Base-by-base conservation (phyloP, 2,113 vertebrate genomes). In the Terrapene triunguis region DNA sequence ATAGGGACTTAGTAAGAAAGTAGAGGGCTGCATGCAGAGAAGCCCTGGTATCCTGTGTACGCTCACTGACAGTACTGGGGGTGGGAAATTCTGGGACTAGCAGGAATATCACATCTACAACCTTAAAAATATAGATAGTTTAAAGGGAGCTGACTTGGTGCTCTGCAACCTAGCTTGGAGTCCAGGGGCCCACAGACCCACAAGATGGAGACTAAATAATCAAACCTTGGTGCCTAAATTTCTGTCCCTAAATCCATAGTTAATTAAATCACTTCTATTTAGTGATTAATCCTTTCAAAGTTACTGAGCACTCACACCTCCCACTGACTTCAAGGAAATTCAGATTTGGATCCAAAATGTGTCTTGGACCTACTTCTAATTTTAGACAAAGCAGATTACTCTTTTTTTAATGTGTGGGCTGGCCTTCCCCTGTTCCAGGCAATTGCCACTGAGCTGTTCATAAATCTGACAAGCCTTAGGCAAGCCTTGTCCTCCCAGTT, bases 401-500 rank as follows among this genome's bases (percentile, higher is more conserved):
- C 90, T 91, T 84, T 88, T 87, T 94, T 29, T 6, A 62, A 81
- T 65, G 47, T 0, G 6, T 72, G 88, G 86, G 57, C 84, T 95
- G 65, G 89, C 93, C 90, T 95, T 87, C 90, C 80, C 76, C 79
- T 97, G 95, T 95, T 82, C 84, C 90, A 95, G 88, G 90, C 90
- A 88, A 82, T 85, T 95, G 82, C 82, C 93, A 96, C 62, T 86
- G 90, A 94, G 92, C 91, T 88, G 85, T 90, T 94, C 91, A 96
- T 94, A 96, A 97, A 97, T 93, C 91, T 84, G 74, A 83, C 47
- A 82, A 91, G 86, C 88, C 94, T 96, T 96, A 96, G 79, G 69
- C 80, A 94, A 92, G 79, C 89, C 62, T 76, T 90, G 74, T 65
- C 85, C 90, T 91, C 84, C 84, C 79, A 87, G 93, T 88, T 97